A percentile compares a stretch with the other conserved stretches of the same genome.
Conservation (phyloP, 2,888 invertebrate species). For the Caenorhabditis drosophilae region DNA sequence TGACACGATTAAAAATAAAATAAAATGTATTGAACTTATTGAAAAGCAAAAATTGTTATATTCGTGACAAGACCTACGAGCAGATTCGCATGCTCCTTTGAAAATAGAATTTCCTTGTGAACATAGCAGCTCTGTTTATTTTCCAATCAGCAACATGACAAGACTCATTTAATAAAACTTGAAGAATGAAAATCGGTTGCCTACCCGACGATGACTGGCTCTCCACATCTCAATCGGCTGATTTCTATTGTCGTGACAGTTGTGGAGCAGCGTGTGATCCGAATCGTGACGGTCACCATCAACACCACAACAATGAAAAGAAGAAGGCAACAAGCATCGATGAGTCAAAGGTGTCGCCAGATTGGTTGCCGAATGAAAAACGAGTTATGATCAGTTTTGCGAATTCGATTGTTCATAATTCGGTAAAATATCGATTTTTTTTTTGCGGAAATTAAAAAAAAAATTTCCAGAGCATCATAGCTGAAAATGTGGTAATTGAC, state of each 20-base stretch:
- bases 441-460: conserved; percentile 4
- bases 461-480: conserved; percentile 13
- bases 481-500: conserved; percentile 16
- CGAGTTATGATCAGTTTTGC: conserved; percentile 49
- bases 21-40: too few species aligned
- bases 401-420: conserved; percentile 24
- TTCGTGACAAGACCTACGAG: too few species aligned
- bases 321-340: too few species aligned
- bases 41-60: too few species aligned
- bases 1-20: too few species aligned
- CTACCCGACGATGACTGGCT: conserved; percentile 60
- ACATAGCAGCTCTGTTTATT: too few species aligned
- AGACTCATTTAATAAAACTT: not conserved
- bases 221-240: conserved; percentile 51
- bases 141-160: too few species aligned
- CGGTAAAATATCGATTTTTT: not conserved
- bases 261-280: conserved; percentile 56
- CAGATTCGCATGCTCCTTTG: too few species aligned
- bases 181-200: conserved; percentile 30
- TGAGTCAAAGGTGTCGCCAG: too few species aligned
- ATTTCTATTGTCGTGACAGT: conserved; percentile 57
- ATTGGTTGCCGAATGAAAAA: conserved; percentile 48
- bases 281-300: conserved; percentile 9
- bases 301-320: not conserved
- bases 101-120: too few species aligned